Evolutionary conservation across 2,797 vertebrate genomes (phyloP).

Genomic region (Phaenicophaeus curvirostris): DNA sequence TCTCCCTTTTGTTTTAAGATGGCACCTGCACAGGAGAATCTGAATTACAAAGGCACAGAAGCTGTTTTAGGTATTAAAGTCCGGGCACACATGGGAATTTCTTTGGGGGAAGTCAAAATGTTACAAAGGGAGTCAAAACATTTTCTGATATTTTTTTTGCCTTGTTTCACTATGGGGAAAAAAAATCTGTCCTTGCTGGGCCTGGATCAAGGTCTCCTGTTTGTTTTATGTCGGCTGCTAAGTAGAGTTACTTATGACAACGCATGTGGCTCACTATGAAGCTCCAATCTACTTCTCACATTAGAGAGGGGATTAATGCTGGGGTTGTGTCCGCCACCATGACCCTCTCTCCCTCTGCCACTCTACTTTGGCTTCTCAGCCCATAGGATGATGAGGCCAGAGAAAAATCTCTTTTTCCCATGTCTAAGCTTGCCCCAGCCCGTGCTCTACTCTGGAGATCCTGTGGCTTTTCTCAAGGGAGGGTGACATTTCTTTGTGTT

Average conservation of each 20-base stretch:
- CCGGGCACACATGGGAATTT: background rate
- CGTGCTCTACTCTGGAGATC: background rate
- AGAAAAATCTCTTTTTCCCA: background rate
- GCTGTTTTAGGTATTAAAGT: background rate
- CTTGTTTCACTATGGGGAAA: background rate
- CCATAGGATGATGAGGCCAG: accelerated
- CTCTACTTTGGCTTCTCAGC: background rate
- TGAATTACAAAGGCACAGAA: background rate
- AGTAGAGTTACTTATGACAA: constrained; percentile 1
- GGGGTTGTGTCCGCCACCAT: accelerated
- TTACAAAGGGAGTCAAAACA: constrained; percentile 41
- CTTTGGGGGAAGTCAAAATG: background rate
- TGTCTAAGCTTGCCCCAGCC: background rate
- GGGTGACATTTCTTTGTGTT: background rate
- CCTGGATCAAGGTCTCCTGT: background rate
- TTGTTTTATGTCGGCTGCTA: background rate
- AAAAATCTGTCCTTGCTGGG: background rate
- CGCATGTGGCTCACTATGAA: background rate
- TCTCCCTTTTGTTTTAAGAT: background rate
- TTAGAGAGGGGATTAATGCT: background rate
- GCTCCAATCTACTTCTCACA: background rate
- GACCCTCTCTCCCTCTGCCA: background rate
- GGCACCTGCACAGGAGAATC: background rate
- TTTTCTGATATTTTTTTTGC: background rate
- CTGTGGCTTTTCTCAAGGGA: background rate